Base-by-base conservation (phyloP, 1,140 invertebrate species). In the Grapholita molesta region DNA sequence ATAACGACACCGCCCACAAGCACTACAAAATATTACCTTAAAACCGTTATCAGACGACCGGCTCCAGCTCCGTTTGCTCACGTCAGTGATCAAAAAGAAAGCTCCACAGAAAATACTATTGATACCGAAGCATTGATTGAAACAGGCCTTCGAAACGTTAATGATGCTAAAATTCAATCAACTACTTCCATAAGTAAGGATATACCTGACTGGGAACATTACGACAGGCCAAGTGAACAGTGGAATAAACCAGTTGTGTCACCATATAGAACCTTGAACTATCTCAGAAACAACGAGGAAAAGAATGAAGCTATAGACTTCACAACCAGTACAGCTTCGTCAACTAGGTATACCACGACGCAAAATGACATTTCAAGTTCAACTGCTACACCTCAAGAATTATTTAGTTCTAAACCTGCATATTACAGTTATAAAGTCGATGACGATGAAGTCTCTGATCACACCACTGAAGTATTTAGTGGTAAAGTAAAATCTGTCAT, bases 401-500 rank as follows among this genome's bases (percentile, higher is more conserved):
- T 33, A 55, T 61, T 74, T 52, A 71, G 68, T 12, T 67, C 74
- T 25, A 85, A 86, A 67, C 77, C 85, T 1, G 82, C 86, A 7
- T 89, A 89, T 73, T 89, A 88, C 64, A 78, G 79, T 64, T 91
- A 91, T 68, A 76, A 76, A 24, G 61, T 89, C 28, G 78, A 80
- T 53, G 89, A 89, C 38, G 89, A 88, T 18, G 68, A 74, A 15
- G 48, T 84, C 30, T 73, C 82, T 8, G 83, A 91, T 72, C 85
- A 89, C 57, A 91, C 87, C 7, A 91, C 89, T 23, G 88, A 91
- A 82, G 73, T 89, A 68, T 83, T 89, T 69, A 88, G 78, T 67
- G 80, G 79, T 28, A 88, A 80, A 72, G 79, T 88, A 2, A 85
- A 83, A 80, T 85, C 82, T 73, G 78, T 89, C 7, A 80, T 90